These are phyloP conservation scores for Sesamia inferens DNA, from an alignment of 2,888 invertebrate genomes.

Conservation along the genomic window DNA sequence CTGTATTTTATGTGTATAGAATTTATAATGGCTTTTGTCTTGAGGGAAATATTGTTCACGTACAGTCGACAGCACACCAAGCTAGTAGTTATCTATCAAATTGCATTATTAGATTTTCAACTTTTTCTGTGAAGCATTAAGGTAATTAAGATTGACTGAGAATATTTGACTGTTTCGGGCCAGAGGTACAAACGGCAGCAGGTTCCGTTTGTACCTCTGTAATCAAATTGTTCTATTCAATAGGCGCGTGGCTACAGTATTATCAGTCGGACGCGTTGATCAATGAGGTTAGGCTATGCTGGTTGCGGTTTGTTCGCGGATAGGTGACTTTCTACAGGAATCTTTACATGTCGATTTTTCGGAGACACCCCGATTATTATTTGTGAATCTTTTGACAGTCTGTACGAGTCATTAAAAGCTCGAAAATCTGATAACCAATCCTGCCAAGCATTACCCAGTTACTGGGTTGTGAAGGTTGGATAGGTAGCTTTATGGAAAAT, in stretches of 20 bases:
- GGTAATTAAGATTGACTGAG: too few relatives aligned
- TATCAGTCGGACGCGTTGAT: background rate
- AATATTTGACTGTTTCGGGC: too few relatives aligned
- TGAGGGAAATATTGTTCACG: background rate
- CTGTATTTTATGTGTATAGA: background rate
- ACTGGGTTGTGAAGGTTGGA: background rate
- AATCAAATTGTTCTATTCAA: background rate
- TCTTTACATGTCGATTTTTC: background rate
- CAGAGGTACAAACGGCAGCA: too few relatives aligned
- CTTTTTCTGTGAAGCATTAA: too few relatives aligned
- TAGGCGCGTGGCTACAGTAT: background rate
- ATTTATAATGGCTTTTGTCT: conserved; percentile 22
- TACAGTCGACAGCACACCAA: too few relatives aligned
- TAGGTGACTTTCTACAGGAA: background rate
- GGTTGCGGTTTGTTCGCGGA: background rate
- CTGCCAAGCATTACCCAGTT: background rate
- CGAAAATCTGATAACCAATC: background rate
- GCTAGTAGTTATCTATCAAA: too few relatives aligned
- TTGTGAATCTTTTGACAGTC: background rate
- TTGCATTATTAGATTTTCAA: too few relatives aligned
- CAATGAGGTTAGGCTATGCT: background rate
- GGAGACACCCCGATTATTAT: background rate
- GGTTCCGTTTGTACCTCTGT: too few relatives aligned
- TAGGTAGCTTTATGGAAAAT: background rate
- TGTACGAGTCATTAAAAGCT: background rate